Evolutionary conservation across 2,888 invertebrate genomes (phyloP), one percentile per base, ranked within the genome.

Genomic region (Masnerella sp.): DNA sequence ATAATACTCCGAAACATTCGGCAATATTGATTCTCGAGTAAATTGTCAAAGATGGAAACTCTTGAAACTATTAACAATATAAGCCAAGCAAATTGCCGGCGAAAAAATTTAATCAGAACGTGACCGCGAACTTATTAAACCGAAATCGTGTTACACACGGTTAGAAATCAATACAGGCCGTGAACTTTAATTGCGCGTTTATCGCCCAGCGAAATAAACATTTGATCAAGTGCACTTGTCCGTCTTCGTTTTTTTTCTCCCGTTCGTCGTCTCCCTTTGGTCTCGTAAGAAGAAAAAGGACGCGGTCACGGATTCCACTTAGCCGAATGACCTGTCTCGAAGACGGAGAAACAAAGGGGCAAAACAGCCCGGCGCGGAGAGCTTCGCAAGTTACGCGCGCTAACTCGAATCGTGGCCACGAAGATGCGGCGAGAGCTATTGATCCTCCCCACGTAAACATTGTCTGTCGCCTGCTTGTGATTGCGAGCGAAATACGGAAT

Each of bases 371-470:
- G n/a, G n/a, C n/a, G 30, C 18, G 14, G 36, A 28, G 49, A 67
- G 40, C 22, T 43, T 51, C 34, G 67, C 12, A 51, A 67, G 58
- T 56, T 52, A 64, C 62, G 52, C 52, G 54, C 45, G 42, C 61
- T 65, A 54, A 54, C 45, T 54, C 20, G 64, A 51, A 36, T 32
- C 56, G 51, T 58, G 58, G 49, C 17, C 49, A 49, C 30, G 34
- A 40, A 42, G 49, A 49, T 42, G 49, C 32, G 49, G 49, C 25
- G 38, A 58, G 40, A 58, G 67, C 51, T 67, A 67, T 67, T 58
- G 67, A 67, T 67, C 58, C 34, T 49, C 15, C 15, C 14, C 34
- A 20, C 49, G 67, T 49, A 67, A 67, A 67, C 58, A 67, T 49
- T 58, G 51, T 58, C 58, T 58, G 67, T 36, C 45, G 36, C 14